Conservation (phyloP, 1,140 invertebrate genomes). For the Chrysoperla carnea region DNA sequence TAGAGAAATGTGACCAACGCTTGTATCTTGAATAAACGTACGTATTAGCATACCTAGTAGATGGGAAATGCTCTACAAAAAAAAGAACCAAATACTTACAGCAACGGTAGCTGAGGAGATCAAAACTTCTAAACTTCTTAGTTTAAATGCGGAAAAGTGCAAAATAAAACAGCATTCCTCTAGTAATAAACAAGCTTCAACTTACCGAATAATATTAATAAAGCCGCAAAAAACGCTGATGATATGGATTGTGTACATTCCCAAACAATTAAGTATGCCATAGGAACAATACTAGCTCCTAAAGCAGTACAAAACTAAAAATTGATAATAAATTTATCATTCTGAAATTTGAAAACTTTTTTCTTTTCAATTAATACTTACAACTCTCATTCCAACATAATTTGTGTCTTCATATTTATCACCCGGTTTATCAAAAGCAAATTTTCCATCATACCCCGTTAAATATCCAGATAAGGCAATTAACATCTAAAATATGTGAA, state of each 20-base stretch:
- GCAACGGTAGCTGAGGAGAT: too few relatives aligned
- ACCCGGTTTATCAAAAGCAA: slow-evolving; percentile 90
- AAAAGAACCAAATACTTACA: too few relatives aligned
- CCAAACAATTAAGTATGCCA: slow-evolving; percentile 75
- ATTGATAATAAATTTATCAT: slow-evolving; percentile 5
- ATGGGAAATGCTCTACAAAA: too few relatives aligned
- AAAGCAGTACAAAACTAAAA: slow-evolving; percentile 78
- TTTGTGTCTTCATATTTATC: slow-evolving; percentile 78
- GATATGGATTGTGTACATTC: slow-evolving; percentile 69
- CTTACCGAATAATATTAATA: slow-evolving; percentile 76
- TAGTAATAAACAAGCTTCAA: slow-evolving; percentile 5
- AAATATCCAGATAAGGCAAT: slow-evolving; percentile 83
- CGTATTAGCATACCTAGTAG: too few relatives aligned
- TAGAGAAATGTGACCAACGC: too few relatives aligned
- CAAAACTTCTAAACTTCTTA: too few relatives aligned
- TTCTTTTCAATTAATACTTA: slow-evolving; percentile 32
- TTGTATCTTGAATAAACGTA: too few relatives aligned
- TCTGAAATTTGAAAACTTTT: not conserved
- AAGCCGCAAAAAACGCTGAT: slow-evolving; percentile 56
- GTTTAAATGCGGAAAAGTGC: too few relatives aligned
- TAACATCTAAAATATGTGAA: slow-evolving; percentile 59
- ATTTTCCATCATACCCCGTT: slow-evolving; percentile 91
- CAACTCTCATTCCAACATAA: slow-evolving; percentile 89
- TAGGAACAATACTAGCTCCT: slow-evolving; percentile 73
- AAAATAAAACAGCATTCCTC: too few relatives aligned